phyloP scores from a whole-genome alignment of 1,140 invertebrate genomes.

The Nasonia vitripennis region DNA sequence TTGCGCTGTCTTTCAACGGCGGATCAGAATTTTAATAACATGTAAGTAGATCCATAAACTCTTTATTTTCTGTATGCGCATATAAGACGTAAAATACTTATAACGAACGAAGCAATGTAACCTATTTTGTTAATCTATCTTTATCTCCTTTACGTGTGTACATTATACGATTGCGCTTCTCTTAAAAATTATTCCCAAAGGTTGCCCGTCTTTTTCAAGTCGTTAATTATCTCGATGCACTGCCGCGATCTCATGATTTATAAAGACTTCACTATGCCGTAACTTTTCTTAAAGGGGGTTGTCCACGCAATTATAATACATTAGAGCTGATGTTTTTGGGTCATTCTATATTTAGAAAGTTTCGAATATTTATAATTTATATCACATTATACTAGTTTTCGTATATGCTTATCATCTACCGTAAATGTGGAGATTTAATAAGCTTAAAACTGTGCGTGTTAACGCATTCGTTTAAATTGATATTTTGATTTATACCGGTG shows the following conservation, averaged over 20 bases:
- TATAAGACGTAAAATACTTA: too few relatives aligned
- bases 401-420: too few relatives aligned
- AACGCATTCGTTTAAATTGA: neutral
- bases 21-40: too few relatives aligned
- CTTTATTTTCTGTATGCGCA: too few relatives aligned
- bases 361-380: too few relatives aligned
- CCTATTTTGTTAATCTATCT: neutral
- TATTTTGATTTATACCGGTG: neutral
- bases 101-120: too few relatives aligned
- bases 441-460: neutral
- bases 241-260: conserved; percentile 18
- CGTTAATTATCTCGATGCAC: conserved; percentile 19
- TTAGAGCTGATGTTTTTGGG: neutral
- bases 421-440: neutral
- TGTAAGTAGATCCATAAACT: too few relatives aligned
- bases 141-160: neutral
- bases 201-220: neutral
- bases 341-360: too few relatives aligned
- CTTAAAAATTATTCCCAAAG: neutral
- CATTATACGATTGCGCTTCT: neutral
- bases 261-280: neutral
- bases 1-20: too few relatives aligned
- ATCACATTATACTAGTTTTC: too few relatives aligned
- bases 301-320: neutral
- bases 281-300: neutral